Evolutionary conservation across 2,888 invertebrate genomes (phyloP), one percentile per base, ranked within the genome.

Genomic region (Neoitamus cyanurus): DNA sequence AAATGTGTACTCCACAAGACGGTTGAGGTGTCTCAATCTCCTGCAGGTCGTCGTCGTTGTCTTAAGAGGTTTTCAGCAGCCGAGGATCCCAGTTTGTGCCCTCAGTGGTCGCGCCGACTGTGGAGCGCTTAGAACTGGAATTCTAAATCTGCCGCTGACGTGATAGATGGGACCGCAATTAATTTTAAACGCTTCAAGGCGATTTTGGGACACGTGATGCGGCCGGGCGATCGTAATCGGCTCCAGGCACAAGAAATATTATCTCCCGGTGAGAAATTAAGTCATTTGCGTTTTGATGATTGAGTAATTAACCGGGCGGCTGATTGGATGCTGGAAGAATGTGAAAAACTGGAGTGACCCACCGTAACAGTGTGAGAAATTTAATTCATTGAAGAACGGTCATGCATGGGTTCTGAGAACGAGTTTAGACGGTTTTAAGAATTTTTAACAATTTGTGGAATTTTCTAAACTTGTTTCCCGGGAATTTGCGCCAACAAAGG

Each of bases 241-340:
- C 6, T 13, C 31, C 34, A 11, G 46, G 77, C 37, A 46, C 31
- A 9, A 28, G 46, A 58, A 58, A 31, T 15, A 78, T 34, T 48
- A 78, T 48, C 48, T 58, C 78, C 58, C 15, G 58, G 48, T 34
- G 78, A 78, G 78, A 78, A 78, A 78, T 78, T 58, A 58, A 78
- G 78, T 78, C 78, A 78, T 78, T 78, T 78, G 58, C 78, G 37
- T 78, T 58, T 34, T 42, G 78, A 78, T 78, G 78, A 78, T 78
- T 78, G 58, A 58, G 78, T 78, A 78, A 78, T 78, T 78, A 58
- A 58, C 7, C 58, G 58, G 9, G 5, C 25, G 20, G 25, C 58
- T 58, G 58, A 58, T 58, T 58, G 58, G 58, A 58, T 20, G 25
- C 58, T 15, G 9, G 25, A 25, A 20, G 58, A 58, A 58, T 58